These are phyloP conservation scores for Dendroctonus ponderosae DNA, from an alignment of 1,140 invertebrate species.

Conservation along the genomic window DNA sequence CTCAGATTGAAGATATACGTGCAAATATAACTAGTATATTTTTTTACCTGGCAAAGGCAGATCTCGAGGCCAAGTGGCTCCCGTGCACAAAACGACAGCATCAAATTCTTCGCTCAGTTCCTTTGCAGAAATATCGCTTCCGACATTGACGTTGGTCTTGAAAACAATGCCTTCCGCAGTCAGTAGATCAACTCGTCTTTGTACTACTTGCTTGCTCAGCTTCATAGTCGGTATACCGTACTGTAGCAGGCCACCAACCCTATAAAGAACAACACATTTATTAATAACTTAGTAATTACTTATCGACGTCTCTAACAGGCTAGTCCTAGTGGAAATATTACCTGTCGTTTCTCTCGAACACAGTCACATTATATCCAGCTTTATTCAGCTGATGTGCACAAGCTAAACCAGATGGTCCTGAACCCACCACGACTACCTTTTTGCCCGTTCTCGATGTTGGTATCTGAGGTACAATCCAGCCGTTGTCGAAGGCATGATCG, in stretches of 20 bases:
- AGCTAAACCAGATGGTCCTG: conserved; percentile 92
- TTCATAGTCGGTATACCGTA: conserved; percentile 99
- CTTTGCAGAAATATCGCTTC: conserved; percentile 82
- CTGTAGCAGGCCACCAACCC: conserved; percentile 69
- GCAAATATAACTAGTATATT: not conserved
- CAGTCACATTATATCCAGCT: conserved; percentile 75
- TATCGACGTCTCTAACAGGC: not conserved
- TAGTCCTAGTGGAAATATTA: conserved; percentile 1
- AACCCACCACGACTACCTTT: conserved; percentile 90
- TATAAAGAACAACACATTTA: conserved; percentile 4
- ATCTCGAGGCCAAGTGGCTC: conserved; percentile 96
- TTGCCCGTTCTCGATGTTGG: conserved; percentile 77
- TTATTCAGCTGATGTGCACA: conserved; percentile 98
- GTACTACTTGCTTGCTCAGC: conserved; percentile 88
- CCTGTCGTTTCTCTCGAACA: conserved; percentile 95
- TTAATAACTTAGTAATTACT: conserved; percentile 1
- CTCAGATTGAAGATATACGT: too few relatives aligned
- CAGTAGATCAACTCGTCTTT: conserved; percentile 84
- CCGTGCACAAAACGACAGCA: conserved; percentile 86
- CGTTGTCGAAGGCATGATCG: conserved; percentile 95
- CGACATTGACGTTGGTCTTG: conserved; percentile 86
- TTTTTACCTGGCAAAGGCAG: conserved; percentile 71
- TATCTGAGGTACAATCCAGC: conserved; percentile 84
- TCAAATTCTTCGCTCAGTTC: conserved; percentile 70
- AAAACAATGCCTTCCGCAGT: conserved; percentile 89